A percentile compares a stretch with the other conserved stretches of the same genome.
phyloP scores from a whole-genome alignment of 2,888 invertebrate genomes.

The Holacanthella duospinosa region DNA sequence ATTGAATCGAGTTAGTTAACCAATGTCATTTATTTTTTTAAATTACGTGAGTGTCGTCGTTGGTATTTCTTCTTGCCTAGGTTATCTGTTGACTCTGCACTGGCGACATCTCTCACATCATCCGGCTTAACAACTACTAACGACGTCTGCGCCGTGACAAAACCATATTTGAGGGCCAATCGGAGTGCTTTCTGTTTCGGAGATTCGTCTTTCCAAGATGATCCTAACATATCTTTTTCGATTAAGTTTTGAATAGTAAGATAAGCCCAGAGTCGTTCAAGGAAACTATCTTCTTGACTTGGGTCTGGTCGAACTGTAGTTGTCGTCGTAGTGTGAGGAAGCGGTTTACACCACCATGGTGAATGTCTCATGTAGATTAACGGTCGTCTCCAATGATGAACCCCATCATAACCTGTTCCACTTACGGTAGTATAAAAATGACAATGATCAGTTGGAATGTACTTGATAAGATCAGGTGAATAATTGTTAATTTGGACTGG shows the following conservation, averaged over 20 bases:
- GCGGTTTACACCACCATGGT: conserved; percentile 17
- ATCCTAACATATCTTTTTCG: conserved; percentile 22
- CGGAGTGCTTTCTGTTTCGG: conserved; percentile 38
- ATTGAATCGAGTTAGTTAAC: too few species aligned
- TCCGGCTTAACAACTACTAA: conserved; percentile 57
- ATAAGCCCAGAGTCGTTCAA: conserved; percentile 41
- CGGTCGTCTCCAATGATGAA: conserved; percentile 17
- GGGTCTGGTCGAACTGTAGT: conserved; percentile 38
- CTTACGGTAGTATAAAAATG: conserved; percentile 12
- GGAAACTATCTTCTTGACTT: conserved; percentile 34
- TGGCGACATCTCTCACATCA: conserved; percentile 36
- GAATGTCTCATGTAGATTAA: conserved; percentile 16
- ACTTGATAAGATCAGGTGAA: neutral
- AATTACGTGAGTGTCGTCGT: too few species aligned
- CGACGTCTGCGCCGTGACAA: conserved; percentile 60
- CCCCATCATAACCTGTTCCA: conserved; percentile 29
- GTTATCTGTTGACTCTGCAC: conserved; percentile 15
- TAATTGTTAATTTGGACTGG: too few species aligned
- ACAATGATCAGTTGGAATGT: neutral
- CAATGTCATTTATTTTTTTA: too few species aligned
- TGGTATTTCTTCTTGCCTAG: too few species aligned
- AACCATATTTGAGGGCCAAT: conserved; percentile 48
- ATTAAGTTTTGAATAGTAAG: conserved; percentile 39
- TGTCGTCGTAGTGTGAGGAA: conserved; percentile 28
- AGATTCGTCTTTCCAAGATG: conserved; percentile 14